Conservation (phyloP, 2,113 vertebrate species). For the Ceyx melanurus region DNA sequence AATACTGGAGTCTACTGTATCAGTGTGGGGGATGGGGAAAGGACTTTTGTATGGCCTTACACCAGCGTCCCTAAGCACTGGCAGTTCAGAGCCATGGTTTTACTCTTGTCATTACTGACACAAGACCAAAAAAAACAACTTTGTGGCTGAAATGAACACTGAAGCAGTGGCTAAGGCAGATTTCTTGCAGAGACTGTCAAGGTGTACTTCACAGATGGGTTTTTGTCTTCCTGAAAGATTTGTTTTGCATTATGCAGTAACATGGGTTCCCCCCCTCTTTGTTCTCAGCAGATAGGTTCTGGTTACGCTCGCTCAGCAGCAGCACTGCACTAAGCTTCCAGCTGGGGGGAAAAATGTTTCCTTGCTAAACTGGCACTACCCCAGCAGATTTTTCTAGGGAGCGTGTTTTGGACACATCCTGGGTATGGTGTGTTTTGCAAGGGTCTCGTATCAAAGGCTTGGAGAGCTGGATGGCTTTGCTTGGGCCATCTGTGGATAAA, state of each 20-base stretch:
- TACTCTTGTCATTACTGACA: background rate
- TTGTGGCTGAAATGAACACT: background rate
- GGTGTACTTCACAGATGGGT: background rate
- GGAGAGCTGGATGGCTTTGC: background rate
- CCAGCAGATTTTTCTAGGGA: constrained; percentile 44
- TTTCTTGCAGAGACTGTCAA: background rate
- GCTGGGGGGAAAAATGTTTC: constrained; percentile 48
- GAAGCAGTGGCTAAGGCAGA: accelerated
- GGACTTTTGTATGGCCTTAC: background rate
- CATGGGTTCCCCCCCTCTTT: background rate
- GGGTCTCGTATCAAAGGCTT: constrained; percentile 22
- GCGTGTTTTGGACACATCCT: constrained; percentile 58
- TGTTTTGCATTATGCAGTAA: background rate
- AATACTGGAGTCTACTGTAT: background rate
- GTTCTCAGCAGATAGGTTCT: background rate
- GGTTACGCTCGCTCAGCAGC: background rate
- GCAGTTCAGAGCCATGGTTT: background rate
- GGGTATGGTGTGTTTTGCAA: constrained; percentile 23
- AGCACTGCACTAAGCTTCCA: constrained; percentile 20
- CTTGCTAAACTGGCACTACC: constrained; percentile 40
- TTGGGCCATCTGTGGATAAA: background rate
- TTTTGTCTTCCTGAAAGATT: background rate
- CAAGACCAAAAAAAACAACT: background rate
- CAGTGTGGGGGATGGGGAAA: background rate
- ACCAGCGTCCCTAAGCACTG: background rate